These are phyloP conservation scores for Camponotus floridanus DNA, from an alignment of 1,140 invertebrate genomes.

Conservation along the genomic window DNA sequence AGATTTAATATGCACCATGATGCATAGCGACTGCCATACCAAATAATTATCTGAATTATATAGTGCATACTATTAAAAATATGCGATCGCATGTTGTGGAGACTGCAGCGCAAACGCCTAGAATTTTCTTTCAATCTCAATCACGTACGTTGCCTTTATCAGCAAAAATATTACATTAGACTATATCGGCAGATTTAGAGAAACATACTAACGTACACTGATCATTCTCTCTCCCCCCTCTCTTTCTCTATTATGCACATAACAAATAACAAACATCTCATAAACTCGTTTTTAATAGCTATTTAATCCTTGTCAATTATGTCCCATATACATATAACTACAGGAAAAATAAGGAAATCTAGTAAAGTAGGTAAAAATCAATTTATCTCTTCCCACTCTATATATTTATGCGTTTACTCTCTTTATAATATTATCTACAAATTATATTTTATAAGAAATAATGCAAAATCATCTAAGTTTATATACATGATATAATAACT, in stretches of 20 bases:
- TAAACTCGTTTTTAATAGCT: neutral
- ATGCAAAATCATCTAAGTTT: neutral
- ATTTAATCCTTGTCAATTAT: neutral
- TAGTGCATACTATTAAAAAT: constrained; percentile 12
- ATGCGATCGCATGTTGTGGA: neutral
- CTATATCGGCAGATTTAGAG: neutral
- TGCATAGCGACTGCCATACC: neutral
- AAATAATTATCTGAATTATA: constrained; percentile 28
- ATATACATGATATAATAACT: neutral
- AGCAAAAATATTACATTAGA: neutral
- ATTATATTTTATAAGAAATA: neutral
- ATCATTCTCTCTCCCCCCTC: no score
- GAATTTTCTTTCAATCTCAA: constrained; percentile 3
- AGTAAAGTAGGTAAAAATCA: neutral
- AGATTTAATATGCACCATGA: constrained; percentile 6
- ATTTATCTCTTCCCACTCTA: neutral
- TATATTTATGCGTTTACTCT: neutral
- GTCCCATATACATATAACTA: neutral
- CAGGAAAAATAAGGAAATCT: neutral
- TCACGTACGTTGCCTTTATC: neutral
- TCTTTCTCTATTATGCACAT: neutral
- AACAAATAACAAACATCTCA: neutral
- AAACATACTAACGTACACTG: neutral
- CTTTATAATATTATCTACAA: neutral
- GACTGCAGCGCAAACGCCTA: neutral